Evolutionary conservation across 2,888 invertebrate species (phyloP).

Genomic region (Mystacides longicornis): DNA sequence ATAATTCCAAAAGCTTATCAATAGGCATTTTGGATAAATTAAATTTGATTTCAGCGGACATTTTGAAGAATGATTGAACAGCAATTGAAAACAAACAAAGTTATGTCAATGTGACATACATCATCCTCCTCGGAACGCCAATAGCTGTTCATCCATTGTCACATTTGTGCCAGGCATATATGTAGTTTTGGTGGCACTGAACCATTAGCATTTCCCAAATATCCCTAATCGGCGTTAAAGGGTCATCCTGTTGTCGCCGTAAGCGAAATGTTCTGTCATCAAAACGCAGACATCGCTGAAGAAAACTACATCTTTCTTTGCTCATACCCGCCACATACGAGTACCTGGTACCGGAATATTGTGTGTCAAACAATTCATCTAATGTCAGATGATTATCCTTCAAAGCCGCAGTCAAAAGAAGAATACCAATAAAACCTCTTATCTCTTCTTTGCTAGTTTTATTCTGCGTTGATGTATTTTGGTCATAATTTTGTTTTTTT

Average conservation of each 20-base stretch:
- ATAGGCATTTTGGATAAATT: no score
- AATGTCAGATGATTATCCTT: slow-evolving; percentile 8
- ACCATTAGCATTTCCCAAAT: slow-evolving; percentile 24
- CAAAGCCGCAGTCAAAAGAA: slow-evolving; percentile 6
- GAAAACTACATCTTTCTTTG: not conserved
- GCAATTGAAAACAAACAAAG: no score
- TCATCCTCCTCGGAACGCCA: no score
- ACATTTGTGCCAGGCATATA: not conserved
- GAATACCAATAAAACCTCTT: slow-evolving; percentile 7
- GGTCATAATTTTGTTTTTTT: slow-evolving; percentile 15
- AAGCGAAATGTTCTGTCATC: not conserved
- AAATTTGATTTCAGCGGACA: no score
- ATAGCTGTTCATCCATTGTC: not conserved
- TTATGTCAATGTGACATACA: no score
- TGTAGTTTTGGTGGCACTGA: not conserved
- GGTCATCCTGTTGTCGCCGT: slow-evolving; percentile 18
- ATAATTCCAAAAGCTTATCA: no score
- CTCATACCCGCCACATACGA: slow-evolving; percentile 17
- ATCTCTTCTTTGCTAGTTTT: slow-evolving; percentile 6
- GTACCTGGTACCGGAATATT: slow-evolving; percentile 13
- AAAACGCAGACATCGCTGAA: not conserved
- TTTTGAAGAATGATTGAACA: no score
- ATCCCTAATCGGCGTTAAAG: slow-evolving; percentile 28
- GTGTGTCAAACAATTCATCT: slow-evolving; percentile 15
- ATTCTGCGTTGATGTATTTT: slow-evolving; percentile 7